phyloP scores from a whole-genome alignment of 2,797 vertebrate genomes.

The Salmo trutta region DNA sequence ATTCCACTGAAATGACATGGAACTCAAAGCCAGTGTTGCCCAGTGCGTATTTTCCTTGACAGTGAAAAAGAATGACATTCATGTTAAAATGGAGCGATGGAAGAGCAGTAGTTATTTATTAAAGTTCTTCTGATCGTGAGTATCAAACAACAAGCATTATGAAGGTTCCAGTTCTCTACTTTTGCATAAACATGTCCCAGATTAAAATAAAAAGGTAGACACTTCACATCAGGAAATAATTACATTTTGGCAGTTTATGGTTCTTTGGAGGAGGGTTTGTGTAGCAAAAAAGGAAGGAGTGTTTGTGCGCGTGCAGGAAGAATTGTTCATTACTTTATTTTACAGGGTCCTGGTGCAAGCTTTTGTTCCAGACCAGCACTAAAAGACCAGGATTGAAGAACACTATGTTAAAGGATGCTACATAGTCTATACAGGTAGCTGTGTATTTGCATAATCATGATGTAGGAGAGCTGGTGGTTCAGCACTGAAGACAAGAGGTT shows the following conservation, averaged over 20 bases:
- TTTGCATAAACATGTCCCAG: conserved; percentile 45
- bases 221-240: conserved; percentile 46
- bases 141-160: conserved; percentile 57
- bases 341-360: not conserved
- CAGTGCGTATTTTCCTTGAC: not conserved
- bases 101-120: conserved; percentile 66
- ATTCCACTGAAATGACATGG: too few relatives aligned
- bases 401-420: not conserved
- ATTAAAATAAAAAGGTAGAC: conserved; percentile 42
- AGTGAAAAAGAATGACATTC: not conserved
- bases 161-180: not conserved
- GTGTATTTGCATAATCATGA: not conserved
- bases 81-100: conserved; percentile 27
- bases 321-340: not conserved
- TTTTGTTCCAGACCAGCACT: not conserved
- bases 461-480: not conserved
- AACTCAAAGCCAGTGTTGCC: too few relatives aligned
- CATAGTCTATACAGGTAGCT: not conserved
- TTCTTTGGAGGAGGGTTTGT: conserved; percentile 65
- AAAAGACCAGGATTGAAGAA: not conserved
- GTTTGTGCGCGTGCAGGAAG: not conserved
- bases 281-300: conserved; percentile 41
- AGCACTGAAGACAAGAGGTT: not conserved
- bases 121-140: conserved; percentile 17
- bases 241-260: conserved; percentile 54